Conservation (phyloP, 2,797 vertebrate species). For the Gymnothorax javanicus region DNA sequence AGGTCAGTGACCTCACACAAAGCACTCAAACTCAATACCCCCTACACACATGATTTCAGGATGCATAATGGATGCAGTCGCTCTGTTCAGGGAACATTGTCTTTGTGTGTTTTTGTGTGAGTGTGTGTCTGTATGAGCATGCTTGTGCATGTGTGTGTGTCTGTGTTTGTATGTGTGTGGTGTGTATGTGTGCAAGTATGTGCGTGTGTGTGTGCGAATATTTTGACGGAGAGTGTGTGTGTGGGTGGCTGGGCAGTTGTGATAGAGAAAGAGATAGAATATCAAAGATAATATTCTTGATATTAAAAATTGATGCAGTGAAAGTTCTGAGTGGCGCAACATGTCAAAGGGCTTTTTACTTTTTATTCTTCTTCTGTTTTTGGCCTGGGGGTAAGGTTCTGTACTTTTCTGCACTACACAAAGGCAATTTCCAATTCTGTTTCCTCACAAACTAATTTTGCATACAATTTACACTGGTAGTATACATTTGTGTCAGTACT, state of each 20-base stretch:
- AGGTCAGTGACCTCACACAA: not conserved
- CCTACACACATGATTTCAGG: not conserved
- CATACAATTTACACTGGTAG: too few species aligned
- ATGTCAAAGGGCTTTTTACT: not conserved
- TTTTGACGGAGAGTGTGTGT: too few species aligned
- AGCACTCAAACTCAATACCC: not conserved
- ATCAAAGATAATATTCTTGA: not conserved
- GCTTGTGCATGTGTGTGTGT: too few species aligned
- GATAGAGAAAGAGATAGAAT: not conserved
- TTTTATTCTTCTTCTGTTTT: not conserved
- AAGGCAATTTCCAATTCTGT: too few species aligned
- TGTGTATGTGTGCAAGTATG: too few species aligned
- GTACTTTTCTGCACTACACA: not conserved
- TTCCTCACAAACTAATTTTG: not conserved
- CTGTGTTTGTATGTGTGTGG: too few species aligned
- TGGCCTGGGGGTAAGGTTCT: not conserved
- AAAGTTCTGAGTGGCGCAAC: not conserved
- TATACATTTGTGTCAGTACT: too few species aligned
- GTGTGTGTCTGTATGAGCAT: too few species aligned
- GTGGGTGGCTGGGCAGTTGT: too few species aligned
- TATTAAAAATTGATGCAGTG: slow-evolving; percentile 4
- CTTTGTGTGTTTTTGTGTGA: too few species aligned
- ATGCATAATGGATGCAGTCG: not conserved
- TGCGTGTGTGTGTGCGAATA: too few species aligned
- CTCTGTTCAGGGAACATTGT: not conserved